A percentile compares a stretch with the other conserved stretches of the same genome.
phyloP scores from a whole-genome alignment of 2,797 vertebrate species.

The Trematomus bernacchii region DNA sequence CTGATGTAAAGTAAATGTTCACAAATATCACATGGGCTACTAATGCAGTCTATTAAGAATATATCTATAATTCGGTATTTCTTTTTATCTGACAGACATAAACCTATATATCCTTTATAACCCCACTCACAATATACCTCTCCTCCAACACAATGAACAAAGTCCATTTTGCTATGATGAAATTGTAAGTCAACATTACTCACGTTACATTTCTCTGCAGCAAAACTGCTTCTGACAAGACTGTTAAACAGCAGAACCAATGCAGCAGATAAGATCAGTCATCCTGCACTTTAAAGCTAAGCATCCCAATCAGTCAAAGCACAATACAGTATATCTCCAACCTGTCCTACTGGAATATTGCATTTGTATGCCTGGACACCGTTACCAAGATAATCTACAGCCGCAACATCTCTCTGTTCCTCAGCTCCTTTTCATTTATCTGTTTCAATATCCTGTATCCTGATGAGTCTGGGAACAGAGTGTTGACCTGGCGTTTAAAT shows the following conservation, averaged over 20 bases:
- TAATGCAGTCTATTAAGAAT: not conserved
- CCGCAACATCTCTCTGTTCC: conserved; percentile 62
- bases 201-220: conserved; percentile 11
- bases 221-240: conserved; percentile 31
- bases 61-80: not conserved
- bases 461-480: conserved; percentile 72
- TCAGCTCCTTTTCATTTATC: conserved; percentile 77
- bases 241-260: conserved; percentile 32
- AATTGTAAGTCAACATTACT: conserved; percentile 7
- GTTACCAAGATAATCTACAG: conserved; percentile 49
- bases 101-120: not conserved
- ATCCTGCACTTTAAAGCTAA: conserved; percentile 44
- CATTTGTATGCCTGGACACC: conserved; percentile 32
- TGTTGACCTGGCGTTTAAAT: conserved; percentile 81
- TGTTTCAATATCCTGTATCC: conserved; percentile 81
- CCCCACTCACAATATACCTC: not conserved
- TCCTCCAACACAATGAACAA: not conserved
- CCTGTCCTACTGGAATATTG: conserved; percentile 55
- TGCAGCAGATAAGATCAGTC: conserved; percentile 55
- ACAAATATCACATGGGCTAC: not conserved
- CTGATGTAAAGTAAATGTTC: conserved; percentile 6
- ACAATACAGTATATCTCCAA: conserved; percentile 56
- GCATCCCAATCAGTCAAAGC: conserved; percentile 63
- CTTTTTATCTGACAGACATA: not conserved
- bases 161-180: conserved; percentile 13